A percentile compares a stretch with the other conserved stretches of the same genome.
These are phyloP conservation scores for Brachionus calyciflorus DNA, from an alignment of 1,140 invertebrate genomes.

Conservation along the genomic window DNA sequence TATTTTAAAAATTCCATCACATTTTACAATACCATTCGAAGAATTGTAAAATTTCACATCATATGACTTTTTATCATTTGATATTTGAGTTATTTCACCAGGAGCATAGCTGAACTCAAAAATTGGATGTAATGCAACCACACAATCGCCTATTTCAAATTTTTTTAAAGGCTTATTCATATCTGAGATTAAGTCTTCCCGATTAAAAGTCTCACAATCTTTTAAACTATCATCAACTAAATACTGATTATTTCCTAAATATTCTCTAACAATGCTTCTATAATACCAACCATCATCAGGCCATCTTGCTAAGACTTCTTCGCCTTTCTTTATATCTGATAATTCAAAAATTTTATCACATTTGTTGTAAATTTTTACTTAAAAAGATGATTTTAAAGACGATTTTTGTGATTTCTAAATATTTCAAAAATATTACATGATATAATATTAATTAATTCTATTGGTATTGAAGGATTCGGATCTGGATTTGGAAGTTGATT, in stretches of 20 bases:
- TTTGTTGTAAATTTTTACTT: conserved; percentile 23
- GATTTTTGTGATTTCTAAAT: no score
- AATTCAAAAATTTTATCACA: conserved; percentile 29
- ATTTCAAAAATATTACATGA: conserved; percentile 29
- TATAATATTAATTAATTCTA: not conserved
- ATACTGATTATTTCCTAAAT: conserved; percentile 13
- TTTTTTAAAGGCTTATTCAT: conserved; percentile 49
- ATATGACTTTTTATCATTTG: conserved; percentile 47
- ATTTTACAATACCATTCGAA: conserved; percentile 46
- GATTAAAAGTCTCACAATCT: conserved; percentile 1
- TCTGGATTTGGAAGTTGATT: not conserved
- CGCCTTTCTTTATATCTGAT: conserved; percentile 46
- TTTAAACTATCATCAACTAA: conserved; percentile 15
- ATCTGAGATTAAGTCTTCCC: conserved; percentile 49
- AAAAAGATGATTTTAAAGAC: not conserved
- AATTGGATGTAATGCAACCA: conserved; percentile 53
- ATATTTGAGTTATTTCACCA: conserved; percentile 49
- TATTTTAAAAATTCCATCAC: conserved; percentile 51
- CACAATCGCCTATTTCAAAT: conserved; percentile 50
- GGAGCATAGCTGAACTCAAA: conserved; percentile 54
- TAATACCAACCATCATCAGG: conserved; percentile 57
- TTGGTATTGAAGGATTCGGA: not conserved
- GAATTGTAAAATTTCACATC: conserved; percentile 53
- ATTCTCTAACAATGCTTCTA: conserved; percentile 48
- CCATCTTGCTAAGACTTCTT: conserved; percentile 55